Evolutionary conservation across 2,888 invertebrate genomes (phyloP), one percentile per base, ranked within the genome.

Genomic region (Tridacna gigas): DNA sequence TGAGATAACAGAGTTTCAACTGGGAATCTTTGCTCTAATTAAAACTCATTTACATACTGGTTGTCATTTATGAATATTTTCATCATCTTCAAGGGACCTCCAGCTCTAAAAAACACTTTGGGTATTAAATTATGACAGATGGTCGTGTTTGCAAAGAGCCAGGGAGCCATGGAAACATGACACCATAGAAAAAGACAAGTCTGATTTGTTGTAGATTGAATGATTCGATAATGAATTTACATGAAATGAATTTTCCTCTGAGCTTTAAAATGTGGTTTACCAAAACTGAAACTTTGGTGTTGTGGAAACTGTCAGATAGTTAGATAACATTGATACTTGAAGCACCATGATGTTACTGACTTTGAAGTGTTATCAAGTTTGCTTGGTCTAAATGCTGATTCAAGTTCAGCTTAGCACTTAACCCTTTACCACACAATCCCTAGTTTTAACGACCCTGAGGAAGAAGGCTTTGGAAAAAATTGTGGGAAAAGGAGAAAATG

Each of bases 241-340:
- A 71, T 71, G 48, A 71, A 51, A 71, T 13, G 51, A 51, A 71
- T 45, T 71, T 15, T 71, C 71, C 47, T 71, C 26, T 12, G 12
- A 51, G 71, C 11, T 51, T 71, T 71, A n/a, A 67, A 22, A 71
- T 71, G 71, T 71, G 71, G 71, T 71, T 71, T 51, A 71, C 71
- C 71, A 51, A 71, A 71, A 51, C 51, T 71, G 20, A 22, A 63
- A 25, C 22, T 3, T 25, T 63, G 13, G 63, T 63, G 63, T 63
- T 63, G 63, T 63, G 63, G 26, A 63, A 63, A 22, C 63, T 25
- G 63, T n/a, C 22, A n/a, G 56, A 56, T 56, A 37, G 37, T 37
- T 37, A 37, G 37, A 37, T 37, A 37, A 37, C 37, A 7, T 2
- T 37, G 37, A 37, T 37, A 37, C 7, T 37, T 37, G 2, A 37